These are phyloP conservation scores for Clepsis dumicolana DNA, from an alignment of 2,888 invertebrate genomes.

Conservation along the genomic window DNA sequence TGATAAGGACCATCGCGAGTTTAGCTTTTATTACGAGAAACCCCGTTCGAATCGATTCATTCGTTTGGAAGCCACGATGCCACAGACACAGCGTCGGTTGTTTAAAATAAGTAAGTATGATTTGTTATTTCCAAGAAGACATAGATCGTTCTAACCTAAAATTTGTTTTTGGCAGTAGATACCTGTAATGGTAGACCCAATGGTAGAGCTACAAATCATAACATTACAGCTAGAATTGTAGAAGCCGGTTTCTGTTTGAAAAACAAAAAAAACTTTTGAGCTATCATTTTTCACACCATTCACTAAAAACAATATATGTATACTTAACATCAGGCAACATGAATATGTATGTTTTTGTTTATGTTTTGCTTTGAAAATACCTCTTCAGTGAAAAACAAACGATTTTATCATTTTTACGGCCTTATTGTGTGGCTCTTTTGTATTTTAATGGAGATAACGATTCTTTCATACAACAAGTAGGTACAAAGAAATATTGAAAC, in stretches of 20 bases:
- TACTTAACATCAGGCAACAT: neutral
- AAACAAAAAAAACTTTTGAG: neutral
- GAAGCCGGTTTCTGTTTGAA: neutral
- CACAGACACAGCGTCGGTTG: no score
- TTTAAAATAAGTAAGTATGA: no score
- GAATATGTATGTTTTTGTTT: neutral
- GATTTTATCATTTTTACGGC: conserved; percentile 10
- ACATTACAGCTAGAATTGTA: neutral
- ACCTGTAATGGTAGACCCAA: neutral
- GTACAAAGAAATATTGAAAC: conserved; percentile 11
- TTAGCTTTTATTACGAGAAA: no score
- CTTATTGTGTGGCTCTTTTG: conserved; percentile 2
- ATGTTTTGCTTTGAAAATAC: conserved; percentile 4
- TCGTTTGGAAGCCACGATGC: no score
- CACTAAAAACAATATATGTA: neutral
- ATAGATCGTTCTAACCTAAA: no score
- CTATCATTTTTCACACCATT: neutral
- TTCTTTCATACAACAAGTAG: neutral
- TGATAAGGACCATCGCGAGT: no score
- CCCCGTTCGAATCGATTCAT: no score
- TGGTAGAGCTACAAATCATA: neutral
- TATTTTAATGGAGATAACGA: conserved; percentile 9
- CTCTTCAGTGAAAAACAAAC: neutral
- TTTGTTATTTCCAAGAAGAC: no score
- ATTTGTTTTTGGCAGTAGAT: neutral